These are phyloP conservation scores for Chauna torquata DNA, from an alignment of 2,113 vertebrate species.

Conservation along the genomic window DNA sequence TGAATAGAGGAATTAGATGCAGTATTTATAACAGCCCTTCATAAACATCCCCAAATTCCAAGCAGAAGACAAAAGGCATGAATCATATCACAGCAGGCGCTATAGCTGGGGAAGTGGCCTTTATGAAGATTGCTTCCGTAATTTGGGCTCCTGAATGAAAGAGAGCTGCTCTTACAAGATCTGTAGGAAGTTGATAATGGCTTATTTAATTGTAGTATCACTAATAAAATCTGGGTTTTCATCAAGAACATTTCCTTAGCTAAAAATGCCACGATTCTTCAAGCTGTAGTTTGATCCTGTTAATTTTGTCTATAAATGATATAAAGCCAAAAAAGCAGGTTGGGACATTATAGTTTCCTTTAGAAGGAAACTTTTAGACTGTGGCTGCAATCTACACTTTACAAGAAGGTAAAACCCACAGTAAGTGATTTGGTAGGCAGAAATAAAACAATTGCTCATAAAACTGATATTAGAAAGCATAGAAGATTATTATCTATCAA, in stretches of 20 bases:
- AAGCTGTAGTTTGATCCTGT: slow-evolving; percentile 49
- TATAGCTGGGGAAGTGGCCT: slow-evolving; percentile 71
- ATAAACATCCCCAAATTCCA: slow-evolving; percentile 79
- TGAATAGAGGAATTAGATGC: slow-evolving; percentile 74
- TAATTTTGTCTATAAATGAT: slow-evolving; percentile 36
- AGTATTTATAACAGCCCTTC: slow-evolving; percentile 74
- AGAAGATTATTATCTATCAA: neutral
- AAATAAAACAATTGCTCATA: slow-evolving; percentile 35
- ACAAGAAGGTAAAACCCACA: neutral
- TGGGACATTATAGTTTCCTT: slow-evolving; percentile 38
- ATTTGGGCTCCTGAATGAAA: slow-evolving; percentile 67
- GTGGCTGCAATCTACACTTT: neutral
- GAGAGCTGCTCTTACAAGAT: slow-evolving; percentile 54
- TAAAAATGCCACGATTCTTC: slow-evolving; percentile 70
- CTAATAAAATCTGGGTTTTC: slow-evolving; percentile 65
- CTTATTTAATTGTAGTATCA: slow-evolving; percentile 67
- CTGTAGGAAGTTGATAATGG: slow-evolving; percentile 82
- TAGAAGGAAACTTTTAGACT: slow-evolving; percentile 33
- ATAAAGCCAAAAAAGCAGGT: slow-evolving; percentile 7
- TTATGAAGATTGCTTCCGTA: slow-evolving; percentile 75
- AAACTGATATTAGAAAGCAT: neutral
- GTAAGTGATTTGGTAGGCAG: neutral
- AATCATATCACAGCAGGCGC: slow-evolving; percentile 69
- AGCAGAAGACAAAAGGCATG: slow-evolving; percentile 79
- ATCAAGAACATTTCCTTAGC: slow-evolving; percentile 73